Base-by-base conservation (phyloP, 2,113 vertebrate genomes). In the Terrapene triunguis region DNA sequence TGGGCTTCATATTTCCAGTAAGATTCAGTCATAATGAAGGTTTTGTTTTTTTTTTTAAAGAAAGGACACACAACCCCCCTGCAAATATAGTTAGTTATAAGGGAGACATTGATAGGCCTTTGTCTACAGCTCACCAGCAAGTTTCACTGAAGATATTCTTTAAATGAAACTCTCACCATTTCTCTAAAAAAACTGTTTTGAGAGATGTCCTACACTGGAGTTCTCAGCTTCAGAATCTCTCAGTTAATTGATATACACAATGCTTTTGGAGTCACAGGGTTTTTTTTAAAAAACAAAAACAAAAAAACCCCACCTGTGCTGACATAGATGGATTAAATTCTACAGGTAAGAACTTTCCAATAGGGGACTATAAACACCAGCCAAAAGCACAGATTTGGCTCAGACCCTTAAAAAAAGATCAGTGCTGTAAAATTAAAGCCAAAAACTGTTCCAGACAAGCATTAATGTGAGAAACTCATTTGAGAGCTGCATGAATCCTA, bases 1-100 rank as follows among this genome's bases (percentile, higher is more conserved):
- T 27, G 22, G 25, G 24, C 74, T 47, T 27, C 44, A 25, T 12
- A 78, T 44, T 47, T 78, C 38, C 25, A 47, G 42, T 14, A 44
- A 42, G 83, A 42, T 88, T 87, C 76, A 87, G 74, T 50, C 50
- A 79, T 19, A 89, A 79, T 79, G 86, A 85, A 47, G 42, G 4
- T 24, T 44, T 72, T 17, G 94, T 94, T 97, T 86, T 72, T 17
- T 95, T 94, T 97, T 86, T 65, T 85, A 91, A 94, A 54, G 91
- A 89, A 93, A 94, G 22, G 55, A 87, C 54, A 55, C 32, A 50
- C 29, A 78, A 47, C 50, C 2, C 2, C 86, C 85, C 87, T 29
- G 80, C 32, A 86, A 92, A 93, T 27, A 47, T 47, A 78, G 84
- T 22, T 62, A 48, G 69, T 92, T 97, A 57, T 78, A 89, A 50